phyloP scores from a whole-genome alignment of 2,888 invertebrate species.

The Oscheius sp. region DNA sequence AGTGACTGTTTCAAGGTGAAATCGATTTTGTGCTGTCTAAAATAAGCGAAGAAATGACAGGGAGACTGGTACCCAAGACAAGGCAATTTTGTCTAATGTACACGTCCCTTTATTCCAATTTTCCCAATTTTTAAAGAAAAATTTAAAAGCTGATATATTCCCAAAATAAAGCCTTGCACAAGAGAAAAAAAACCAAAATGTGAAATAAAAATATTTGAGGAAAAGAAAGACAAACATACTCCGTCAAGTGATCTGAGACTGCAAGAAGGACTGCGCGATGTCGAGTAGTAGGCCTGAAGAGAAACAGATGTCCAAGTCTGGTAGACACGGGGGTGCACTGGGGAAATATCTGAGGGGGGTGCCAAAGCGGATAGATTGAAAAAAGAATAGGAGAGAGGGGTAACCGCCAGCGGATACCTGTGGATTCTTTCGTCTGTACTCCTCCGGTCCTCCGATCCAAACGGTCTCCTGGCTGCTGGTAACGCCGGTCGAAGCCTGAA shows the following conservation, averaged over 20 bases:
- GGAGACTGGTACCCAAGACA: too few relatives aligned
- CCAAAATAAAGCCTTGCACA: background rate
- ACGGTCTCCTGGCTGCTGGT: constrained; percentile 67
- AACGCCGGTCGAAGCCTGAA: constrained; percentile 48
- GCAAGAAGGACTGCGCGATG: constrained; percentile 56
- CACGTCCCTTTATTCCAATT: too few relatives aligned
- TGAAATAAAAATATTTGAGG: background rate
- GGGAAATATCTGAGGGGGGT: background rate
- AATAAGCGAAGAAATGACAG: too few relatives aligned
- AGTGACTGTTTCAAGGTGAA: too few relatives aligned
- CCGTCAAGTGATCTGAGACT: constrained; percentile 58
- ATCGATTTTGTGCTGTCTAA: too few relatives aligned
- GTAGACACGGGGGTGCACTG: background rate
- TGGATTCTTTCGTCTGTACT: constrained; percentile 68
- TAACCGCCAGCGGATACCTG: constrained; percentile 55
- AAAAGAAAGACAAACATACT: constrained; percentile 43
- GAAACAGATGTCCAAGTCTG: constrained; percentile 10
- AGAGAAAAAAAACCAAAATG: background rate
- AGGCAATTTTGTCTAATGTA: too few relatives aligned
- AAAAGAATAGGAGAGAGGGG: background rate
- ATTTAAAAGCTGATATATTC: background rate
- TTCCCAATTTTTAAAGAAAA: too few relatives aligned
- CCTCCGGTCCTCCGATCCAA: constrained; percentile 68
- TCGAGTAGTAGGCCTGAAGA: constrained; percentile 63
- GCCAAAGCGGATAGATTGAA: constrained; percentile 27